Conservation (phyloP, 2,888 invertebrate genomes). For the Stenolophus ochropezus region DNA sequence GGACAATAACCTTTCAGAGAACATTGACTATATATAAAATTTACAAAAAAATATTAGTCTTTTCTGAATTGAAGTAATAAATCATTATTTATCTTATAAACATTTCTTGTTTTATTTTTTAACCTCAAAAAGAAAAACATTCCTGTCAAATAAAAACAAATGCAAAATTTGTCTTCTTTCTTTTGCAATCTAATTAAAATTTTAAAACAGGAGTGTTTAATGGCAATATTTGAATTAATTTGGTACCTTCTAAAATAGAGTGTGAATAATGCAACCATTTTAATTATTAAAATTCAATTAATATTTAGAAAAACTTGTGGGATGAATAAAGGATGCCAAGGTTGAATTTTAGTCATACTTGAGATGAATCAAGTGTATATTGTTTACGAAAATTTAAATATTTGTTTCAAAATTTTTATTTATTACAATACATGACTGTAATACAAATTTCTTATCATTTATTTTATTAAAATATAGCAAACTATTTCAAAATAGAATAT, state of each 20-base stretch:
- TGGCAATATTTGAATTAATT: neutral
- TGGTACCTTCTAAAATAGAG: neutral
- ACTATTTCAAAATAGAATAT: no score
- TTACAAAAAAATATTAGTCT: neutral
- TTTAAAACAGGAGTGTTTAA: conserved; percentile 8
- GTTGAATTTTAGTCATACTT: conserved; percentile 37
- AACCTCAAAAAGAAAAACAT: neutral
- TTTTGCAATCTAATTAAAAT: conserved; percentile 19
- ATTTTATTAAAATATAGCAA: no score
- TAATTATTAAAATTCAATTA: conserved; percentile 33
- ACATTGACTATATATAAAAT: neutral
- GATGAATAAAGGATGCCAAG: conserved; percentile 18
- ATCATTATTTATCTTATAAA: neutral
- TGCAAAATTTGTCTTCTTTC: neutral
- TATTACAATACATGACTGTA: neutral
- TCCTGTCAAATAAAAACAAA: neutral
- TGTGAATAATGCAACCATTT: conserved; percentile 11
- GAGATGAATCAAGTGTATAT: neutral
- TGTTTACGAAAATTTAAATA: conserved; percentile 15
- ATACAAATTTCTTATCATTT: no score
- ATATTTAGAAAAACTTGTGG: conserved; percentile 6
- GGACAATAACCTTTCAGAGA: conserved; percentile 1
- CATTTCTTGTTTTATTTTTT: neutral
- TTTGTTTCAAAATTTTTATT: neutral
- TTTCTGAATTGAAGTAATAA: neutral